Conservation (phyloP, 2,888 invertebrate species). For the Scaptomyza polygonia region DNA sequence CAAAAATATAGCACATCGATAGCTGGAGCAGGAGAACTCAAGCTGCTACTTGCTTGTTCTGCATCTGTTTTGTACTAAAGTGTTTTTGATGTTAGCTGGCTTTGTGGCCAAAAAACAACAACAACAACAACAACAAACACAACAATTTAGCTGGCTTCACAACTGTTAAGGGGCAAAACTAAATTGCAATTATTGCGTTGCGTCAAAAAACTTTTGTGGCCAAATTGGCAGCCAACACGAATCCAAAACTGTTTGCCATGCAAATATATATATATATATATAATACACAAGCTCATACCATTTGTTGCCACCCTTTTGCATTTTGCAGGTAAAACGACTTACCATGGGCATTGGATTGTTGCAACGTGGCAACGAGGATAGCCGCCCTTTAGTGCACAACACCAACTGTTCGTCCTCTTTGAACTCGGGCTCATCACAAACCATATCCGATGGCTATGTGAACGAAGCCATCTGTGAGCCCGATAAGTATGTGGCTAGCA, state of each 20-base stretch:
- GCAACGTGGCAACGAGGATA: slow-evolving; percentile 88
- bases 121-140: slow-evolving; percentile 9
- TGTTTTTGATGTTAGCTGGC: slow-evolving; percentile 69
- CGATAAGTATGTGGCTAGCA: slow-evolving; percentile 85
- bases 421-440: slow-evolving; percentile 88
- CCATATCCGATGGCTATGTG: slow-evolving; percentile 91
- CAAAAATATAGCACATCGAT: slow-evolving; percentile 76
- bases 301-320: slow-evolving; percentile 1
- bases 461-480: slow-evolving; percentile 91
- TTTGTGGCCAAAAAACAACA: slow-evolving; percentile 38
- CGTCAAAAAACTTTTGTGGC: slow-evolving; percentile 47
- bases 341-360: slow-evolving; percentile 92
- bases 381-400: slow-evolving; percentile 90
- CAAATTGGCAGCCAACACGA: slow-evolving; percentile 55
- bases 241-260: neutral
- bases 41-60: slow-evolving; percentile 22
- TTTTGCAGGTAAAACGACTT: slow-evolving; percentile 87
- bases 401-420: slow-evolving; percentile 86
- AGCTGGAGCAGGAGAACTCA: slow-evolving; percentile 10
- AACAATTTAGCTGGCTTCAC: slow-evolving; percentile 29
- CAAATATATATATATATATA: neutral
- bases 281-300: neutral
- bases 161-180: slow-evolving; percentile 30
- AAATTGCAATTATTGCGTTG: slow-evolving; percentile 64
- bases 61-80: slow-evolving; percentile 47